Percentiles rank a stretch among this genome's conserved stretches.
phyloP scores from a whole-genome alignment of 2,113 vertebrate species.

The Gallinago undulata region DNA sequence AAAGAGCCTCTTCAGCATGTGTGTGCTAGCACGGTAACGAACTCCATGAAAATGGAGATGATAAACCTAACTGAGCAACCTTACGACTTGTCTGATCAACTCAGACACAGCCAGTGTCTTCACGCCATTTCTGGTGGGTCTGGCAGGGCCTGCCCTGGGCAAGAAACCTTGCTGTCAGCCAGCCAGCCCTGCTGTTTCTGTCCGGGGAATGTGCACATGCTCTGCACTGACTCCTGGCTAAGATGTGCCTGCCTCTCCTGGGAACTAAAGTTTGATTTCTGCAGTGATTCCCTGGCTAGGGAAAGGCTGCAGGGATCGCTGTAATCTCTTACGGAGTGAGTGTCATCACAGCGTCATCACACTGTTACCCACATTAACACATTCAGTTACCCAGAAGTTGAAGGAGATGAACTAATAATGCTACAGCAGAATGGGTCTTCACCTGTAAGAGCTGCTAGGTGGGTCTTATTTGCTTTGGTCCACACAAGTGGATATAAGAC shows the following conservation, averaged over 20 bases:
- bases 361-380: too few relatives aligned
- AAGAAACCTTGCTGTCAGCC: not conserved
- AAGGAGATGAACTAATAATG: not conserved
- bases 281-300: not conserved
- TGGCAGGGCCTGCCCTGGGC: not conserved
- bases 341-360: not conserved
- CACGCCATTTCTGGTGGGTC: not conserved
- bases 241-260: accelerated
- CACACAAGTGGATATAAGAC: not conserved
- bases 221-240: not conserved
- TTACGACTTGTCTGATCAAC: not conserved
- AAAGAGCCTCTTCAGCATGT: too few relatives aligned
- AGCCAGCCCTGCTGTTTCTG: not conserved
- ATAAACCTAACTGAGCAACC: not conserved
- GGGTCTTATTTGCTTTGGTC: not conserved
- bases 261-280: not conserved
- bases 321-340: not conserved
- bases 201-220: accelerated
- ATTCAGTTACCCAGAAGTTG: not conserved
- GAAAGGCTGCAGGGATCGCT: not conserved
- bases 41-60: too few relatives aligned
- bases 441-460: not conserved
- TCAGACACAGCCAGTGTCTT: not conserved
- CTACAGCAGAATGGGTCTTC: not conserved
- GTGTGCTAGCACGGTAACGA: too few relatives aligned